Evolutionary conservation across 2,797 vertebrate species (phyloP), one percentile per base, ranked within the genome.

Genomic region (Catamblyrhynchus diadema): DNA sequence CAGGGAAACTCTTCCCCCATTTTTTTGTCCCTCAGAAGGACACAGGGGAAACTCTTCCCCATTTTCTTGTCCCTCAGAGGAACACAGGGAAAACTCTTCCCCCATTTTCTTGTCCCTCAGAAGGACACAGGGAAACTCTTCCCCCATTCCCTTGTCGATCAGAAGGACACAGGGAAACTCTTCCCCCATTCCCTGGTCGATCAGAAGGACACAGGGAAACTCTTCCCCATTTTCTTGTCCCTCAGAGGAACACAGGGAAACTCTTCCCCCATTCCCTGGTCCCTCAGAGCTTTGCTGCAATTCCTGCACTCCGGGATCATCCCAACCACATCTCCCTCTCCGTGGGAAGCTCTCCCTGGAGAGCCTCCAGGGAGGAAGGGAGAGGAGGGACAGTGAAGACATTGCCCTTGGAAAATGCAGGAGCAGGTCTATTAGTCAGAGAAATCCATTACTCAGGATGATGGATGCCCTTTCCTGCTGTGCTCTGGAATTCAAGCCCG

Each of bases 381-480:
- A 67, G 60, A 70, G 61, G 37, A 82, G 60, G 41, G 61, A 25
- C 62, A 81, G 72, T 64, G 62, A 22, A 14, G 30, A 1, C 28
- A 8, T 9, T 69, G 80, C 65, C 93, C 95, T 91, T 93, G 95
- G 72, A 81, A 84, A 70, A 62, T 11, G 32, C 25, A 19, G 33
- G 20, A 83, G 79, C 41, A 27, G 71, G 88, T 80, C 35, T 32
- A 47, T 86, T 77, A 86, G 48, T 35, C 41, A 18, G 28, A 57
- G 95, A 84, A 69, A 92, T 10, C 86, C 64, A 27, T 60, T 92
- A 66, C 42, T 78, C 47, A 28, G 47, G 88, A 59, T 91, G 95
- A 95, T 86, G 88, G 66, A 89, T 94, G 95, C 53, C 51, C 41
- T 51, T 51, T 42, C 62, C 89, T 5, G 59, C 54, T 47, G 21